Conservation (phyloP, 30 jellyfish, hydroid and myxozoan genomes). For the Chrysaora quinquecirrha region DNA sequence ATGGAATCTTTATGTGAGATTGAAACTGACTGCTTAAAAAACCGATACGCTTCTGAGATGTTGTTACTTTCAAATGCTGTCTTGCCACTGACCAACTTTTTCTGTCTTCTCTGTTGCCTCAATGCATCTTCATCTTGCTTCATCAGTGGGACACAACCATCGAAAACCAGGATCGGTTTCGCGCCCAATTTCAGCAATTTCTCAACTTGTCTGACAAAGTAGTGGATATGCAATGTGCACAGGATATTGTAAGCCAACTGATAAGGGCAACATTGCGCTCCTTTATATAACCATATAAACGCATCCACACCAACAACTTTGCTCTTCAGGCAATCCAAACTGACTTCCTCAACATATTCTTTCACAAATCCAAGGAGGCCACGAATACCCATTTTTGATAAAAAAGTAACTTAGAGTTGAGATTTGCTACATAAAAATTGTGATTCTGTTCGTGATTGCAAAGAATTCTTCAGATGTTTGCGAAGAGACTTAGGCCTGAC, state of each 20-base stretch:
- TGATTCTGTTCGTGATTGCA: no score
- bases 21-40: neutral
- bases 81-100: neutral
- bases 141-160: no score
- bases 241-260: neutral
- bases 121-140: no score
- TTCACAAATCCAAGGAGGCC: neutral
- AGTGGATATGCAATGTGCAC: neutral
- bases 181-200: no score
- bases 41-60: neutral
- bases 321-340: neutral
- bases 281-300: no score
- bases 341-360: neutral
- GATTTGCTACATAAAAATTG: no score
- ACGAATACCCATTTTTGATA: neutral
- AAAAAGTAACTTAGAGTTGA: no score
- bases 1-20: neutral
- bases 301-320: no score
- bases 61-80: neutral
- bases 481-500: no score
- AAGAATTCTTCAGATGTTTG: no score
- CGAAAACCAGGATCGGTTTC: no score
- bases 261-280: no score
- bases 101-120: neutral
- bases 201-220: neutral